phyloP scores from a whole-genome alignment of 2,888 invertebrate genomes.

The Argyresthia albistria region DNA sequence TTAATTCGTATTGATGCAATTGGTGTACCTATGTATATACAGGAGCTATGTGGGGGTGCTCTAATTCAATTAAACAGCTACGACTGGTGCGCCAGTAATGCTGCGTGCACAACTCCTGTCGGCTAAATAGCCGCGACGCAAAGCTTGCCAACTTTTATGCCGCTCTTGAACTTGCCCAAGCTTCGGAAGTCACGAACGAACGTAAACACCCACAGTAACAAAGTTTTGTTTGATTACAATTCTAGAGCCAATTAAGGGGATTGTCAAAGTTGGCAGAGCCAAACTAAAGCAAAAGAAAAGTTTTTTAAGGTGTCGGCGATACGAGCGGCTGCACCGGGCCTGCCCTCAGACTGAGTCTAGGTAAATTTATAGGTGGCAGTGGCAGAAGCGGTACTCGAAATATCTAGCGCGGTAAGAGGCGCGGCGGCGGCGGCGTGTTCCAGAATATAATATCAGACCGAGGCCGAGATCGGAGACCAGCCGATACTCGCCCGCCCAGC shows the following conservation, averaged over 20 bases:
- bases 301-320: conserved; percentile 18
- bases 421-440: conserved; percentile 61
- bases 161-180: conserved; percentile 11
- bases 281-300: no score
- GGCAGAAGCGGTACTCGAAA: conserved; percentile 64
- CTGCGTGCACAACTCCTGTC: background rate
- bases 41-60: background rate
- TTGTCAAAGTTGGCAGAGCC: background rate
- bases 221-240: conserved; percentile 6
- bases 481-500: conserved; percentile 51
- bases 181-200: conserved; percentile 7
- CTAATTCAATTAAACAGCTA: background rate
- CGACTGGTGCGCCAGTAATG: background rate
- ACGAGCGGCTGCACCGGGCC: conserved; percentile 57
- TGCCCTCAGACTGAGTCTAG: conserved; percentile 57
- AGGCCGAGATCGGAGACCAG: conserved; percentile 20
- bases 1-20: background rate
- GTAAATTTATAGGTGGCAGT: conserved; percentile 58
- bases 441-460: conserved; percentile 66
- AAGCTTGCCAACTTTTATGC: conserved; percentile 11
- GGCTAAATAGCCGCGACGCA: conserved; percentile 4
- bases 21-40: background rate
- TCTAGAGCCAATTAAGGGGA: background rate
- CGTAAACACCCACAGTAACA: conserved; percentile 3
- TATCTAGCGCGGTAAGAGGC: conserved; percentile 65